phyloP scores from a whole-genome alignment of 1,140 invertebrate species.

The Drosophila micromelanica region DNA sequence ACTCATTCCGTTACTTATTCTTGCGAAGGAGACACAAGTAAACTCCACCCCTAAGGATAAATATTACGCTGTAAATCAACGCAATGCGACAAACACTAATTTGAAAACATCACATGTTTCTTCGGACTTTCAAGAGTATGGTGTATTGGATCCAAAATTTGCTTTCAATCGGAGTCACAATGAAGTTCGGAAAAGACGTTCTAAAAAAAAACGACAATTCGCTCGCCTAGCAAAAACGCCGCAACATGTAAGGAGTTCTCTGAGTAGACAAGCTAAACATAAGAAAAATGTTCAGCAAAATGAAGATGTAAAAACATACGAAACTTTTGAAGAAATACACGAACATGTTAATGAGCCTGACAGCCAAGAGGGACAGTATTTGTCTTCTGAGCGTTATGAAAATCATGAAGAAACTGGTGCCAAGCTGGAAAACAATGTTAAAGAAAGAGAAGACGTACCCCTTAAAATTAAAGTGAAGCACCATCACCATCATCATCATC shows the following conservation, averaged over 20 bases:
- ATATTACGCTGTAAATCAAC: background rate
- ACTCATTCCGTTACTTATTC: constrained; percentile 16
- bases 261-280: constrained; percentile 13
- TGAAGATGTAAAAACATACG: constrained; percentile 40
- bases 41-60: constrained; percentile 12
- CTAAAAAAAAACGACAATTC: constrained; percentile 30
- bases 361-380: constrained; percentile 43
- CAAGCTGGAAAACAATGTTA: constrained; percentile 1
- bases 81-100: constrained; percentile 5
- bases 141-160: background rate
- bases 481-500: constrained; percentile 87
- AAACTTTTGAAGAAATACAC: constrained; percentile 61
- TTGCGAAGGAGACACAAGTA: constrained; percentile 2
- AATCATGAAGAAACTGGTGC: constrained; percentile 26
- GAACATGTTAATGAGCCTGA: constrained; percentile 53
- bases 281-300: background rate
- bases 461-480: constrained; percentile 86
- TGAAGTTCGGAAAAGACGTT: constrained; percentile 12
- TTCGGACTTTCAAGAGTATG: constrained; percentile 9
- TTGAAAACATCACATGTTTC: background rate
- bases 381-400: constrained; percentile 45
- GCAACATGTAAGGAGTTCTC: constrained; percentile 2
- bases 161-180: constrained; percentile 10
- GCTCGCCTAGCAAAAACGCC: background rate
- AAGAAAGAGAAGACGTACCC: constrained; percentile 33